Evolutionary conservation across 2,888 invertebrate species (phyloP), one percentile per base, ranked within the genome.

Genomic region (Ennomos fuscantarius): DNA sequence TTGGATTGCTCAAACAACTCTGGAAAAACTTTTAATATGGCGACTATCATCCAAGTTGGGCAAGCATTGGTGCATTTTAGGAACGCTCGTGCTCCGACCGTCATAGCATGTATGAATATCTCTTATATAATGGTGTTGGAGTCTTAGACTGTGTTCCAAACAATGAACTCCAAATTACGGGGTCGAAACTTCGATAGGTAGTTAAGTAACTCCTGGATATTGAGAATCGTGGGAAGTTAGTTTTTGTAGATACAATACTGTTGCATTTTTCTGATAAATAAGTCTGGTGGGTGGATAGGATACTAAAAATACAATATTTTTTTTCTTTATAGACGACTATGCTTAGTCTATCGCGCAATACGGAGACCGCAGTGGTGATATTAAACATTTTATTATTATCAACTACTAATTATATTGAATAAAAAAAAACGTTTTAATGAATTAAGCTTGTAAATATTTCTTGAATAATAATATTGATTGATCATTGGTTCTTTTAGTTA

Each of bases 121-220:
- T 32, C 39, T 48, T 50, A 55, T 43, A 48, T 15, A 10, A 15
- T 45, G 39, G 31, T 36, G 50, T 41, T 34, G 55, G 60, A 58
- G 60, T 63, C 46, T 54, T 51, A 54, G 54, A 63, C 54, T 54
- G 52, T 48, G 51, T 54, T 37, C 51, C 45, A 52, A 54, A 62
- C 60, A 62, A 62, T 62, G 64, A 57, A 53, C 37, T 36, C 37
- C 47, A 46, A 61, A 59, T 55, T 56, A 61, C 40, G 59, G 45
- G 57, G 46, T 39, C 45, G 45, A 47, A 62, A 55, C 40, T 46
- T 34, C n/a, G 34, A 46, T 43, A 42, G 43, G 36, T 51, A 46
- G 48, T 51, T 40, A 43, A 50, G 42, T 57, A 52, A 54, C 34
- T 59, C 42, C 11, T 33, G 39, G 32, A 49, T 55, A 35, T 35